Conservation (phyloP, 2,797 vertebrate genomes). For the Poeciliopsis turneri region DNA sequence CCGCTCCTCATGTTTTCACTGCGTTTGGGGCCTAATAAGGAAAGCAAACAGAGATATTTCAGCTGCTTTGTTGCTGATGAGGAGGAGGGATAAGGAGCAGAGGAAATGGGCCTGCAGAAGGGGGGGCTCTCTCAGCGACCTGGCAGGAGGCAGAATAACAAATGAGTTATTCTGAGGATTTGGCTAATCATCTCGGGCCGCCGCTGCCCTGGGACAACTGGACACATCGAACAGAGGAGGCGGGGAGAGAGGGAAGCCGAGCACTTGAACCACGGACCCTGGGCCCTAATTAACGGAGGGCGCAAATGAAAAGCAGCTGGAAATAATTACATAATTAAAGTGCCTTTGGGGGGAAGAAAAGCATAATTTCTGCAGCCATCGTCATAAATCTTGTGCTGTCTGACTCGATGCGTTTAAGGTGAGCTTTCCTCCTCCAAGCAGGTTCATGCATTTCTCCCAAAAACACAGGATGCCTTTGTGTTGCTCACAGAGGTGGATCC, state of each 20-base stretch:
- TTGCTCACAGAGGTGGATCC: constrained; percentile 66
- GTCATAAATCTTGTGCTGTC: constrained; percentile 99
- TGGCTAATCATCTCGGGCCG: constrained; percentile 78
- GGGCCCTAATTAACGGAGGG: constrained; percentile 90
- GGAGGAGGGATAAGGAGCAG: constrained; percentile 69
- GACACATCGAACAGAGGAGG: constrained; percentile 74
- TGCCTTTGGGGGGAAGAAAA: constrained; percentile 90
- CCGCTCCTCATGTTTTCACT: constrained; percentile 60
- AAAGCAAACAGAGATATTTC: constrained; percentile 69
- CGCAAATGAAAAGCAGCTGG: constrained; percentile 94
- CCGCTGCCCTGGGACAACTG: constrained; percentile 68
- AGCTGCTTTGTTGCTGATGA: constrained; percentile 65
- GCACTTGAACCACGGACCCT: constrained; percentile 84
- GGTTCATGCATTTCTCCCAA: constrained; percentile 94
- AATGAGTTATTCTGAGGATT: constrained; percentile 82
- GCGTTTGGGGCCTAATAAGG: constrained; percentile 65
- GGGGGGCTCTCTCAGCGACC: constrained; percentile 66
- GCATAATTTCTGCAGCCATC: constrained; percentile 95
- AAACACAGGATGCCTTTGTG: constrained; percentile 95
- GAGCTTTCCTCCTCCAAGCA: constrained; percentile 83
- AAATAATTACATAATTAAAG: constrained; percentile 99
- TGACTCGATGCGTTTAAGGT: constrained; percentile 83
- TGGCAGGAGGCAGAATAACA: constrained; percentile 81
- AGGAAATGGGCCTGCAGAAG: constrained; percentile 28
- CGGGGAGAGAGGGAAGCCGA: constrained; percentile 59